Percentiles rank a stretch among this genome's conserved stretches.
phyloP scores from a whole-genome alignment of 2,113 vertebrate genomes.

The Sciurus niger region DNA sequence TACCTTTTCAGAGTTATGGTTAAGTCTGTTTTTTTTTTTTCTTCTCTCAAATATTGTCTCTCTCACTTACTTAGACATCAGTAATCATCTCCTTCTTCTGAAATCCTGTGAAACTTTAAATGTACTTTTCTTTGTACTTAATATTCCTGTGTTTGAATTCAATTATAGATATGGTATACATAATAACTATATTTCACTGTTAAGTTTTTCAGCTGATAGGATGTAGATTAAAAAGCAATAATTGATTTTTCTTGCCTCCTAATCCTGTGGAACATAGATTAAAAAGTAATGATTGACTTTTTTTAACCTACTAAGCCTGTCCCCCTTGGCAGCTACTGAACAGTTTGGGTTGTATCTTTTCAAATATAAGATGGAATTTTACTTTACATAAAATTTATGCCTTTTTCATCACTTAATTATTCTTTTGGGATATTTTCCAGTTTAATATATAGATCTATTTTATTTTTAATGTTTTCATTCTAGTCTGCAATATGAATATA shows the following conservation, averaged over 20 bases:
- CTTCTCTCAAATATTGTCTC: constrained; percentile 5
- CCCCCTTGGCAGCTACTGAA: neutral
- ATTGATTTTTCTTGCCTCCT: neutral
- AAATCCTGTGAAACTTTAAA: neutral
- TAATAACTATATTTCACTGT: neutral
- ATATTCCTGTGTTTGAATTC: neutral
- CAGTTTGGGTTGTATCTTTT: neutral
- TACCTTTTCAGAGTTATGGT: neutral
- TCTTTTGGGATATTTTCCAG: neutral
- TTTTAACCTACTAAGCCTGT: neutral
- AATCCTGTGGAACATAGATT: neutral
- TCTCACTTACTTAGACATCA: neutral
- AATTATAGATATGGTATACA: neutral
- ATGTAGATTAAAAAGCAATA: neutral
- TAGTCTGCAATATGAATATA: neutral
- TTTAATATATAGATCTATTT: neutral
- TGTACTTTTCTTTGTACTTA: neutral
- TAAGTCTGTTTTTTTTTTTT: neutral
- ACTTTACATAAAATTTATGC: neutral
- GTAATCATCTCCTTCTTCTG: neutral
- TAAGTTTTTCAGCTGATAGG: neutral
- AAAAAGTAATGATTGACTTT: neutral
- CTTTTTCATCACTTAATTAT: neutral
- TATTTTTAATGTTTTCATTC: neutral
- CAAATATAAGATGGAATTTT: neutral